Percentiles rank a stretch among this genome's conserved stretches.
Conservation (phyloP, 2,888 invertebrate species). For the Electrophaes corylata region DNA sequence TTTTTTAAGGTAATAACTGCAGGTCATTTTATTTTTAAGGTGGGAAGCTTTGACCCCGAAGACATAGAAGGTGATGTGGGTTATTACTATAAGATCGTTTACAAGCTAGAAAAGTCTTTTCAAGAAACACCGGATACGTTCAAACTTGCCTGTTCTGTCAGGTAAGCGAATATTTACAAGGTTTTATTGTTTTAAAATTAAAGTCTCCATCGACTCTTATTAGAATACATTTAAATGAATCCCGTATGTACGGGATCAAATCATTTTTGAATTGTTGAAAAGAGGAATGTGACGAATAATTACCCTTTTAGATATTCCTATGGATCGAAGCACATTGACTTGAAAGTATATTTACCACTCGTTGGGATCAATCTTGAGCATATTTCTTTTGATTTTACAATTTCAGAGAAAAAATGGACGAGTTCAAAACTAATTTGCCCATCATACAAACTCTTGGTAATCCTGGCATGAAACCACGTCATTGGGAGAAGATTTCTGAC, state of each 20-base stretch:
- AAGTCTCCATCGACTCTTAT: no score
- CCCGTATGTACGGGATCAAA: no score
- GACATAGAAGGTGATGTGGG: conserved; percentile 92
- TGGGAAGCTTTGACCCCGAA: conserved; percentile 94
- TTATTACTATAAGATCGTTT: conserved; percentile 88
- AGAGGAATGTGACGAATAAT: no score
- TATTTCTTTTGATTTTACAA: neutral
- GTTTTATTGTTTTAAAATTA: neutral
- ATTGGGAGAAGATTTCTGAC: conserved; percentile 98
- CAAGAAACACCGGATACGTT: conserved; percentile 89
- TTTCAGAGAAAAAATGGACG: conserved; percentile 89
- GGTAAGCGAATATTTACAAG: conserved; percentile 48
- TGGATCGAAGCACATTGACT: no score
- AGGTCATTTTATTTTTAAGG: conserved; percentile 67
- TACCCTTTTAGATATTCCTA: no score
- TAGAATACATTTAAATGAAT: no score
- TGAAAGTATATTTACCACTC: no score
- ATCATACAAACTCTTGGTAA: conserved; percentile 97
- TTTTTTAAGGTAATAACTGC: no score
- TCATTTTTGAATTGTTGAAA: no score
- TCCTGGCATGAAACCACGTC: conserved; percentile 95
- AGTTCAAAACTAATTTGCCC: conserved; percentile 94
- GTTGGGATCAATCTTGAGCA: neutral
- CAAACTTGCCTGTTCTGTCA: conserved; percentile 87
- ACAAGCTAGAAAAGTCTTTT: conserved; percentile 95